Evolutionary conservation across 2,888 invertebrate genomes (phyloP), one percentile per base, ranked within the genome.

Genomic region (Drosophila imparisetae): DNA sequence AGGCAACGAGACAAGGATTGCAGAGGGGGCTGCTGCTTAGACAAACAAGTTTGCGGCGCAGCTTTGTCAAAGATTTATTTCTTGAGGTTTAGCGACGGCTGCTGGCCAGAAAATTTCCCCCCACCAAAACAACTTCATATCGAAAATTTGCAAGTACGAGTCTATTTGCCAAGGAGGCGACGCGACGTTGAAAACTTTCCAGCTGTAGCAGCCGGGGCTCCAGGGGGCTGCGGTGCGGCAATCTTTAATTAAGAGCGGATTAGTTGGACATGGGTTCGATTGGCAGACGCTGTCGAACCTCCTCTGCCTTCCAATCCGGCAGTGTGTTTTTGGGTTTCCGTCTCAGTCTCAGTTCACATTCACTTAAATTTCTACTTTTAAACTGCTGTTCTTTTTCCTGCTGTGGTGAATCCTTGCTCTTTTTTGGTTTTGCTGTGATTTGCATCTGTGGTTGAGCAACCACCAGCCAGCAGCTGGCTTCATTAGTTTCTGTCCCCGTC

Each of bases 191-290:
- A n/a, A 72, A 72, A 78, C 54, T 78, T 80, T 76, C 50, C 13
- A 30, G 13, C 73, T n/a, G 15, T 4, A 18, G 6, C 34, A 4
- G 29, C 21, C 32, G 24, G 50, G 13, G 65, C 2, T 36, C 52
- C 52, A 52, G n/a, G 27, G 18, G 32, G 42, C 15, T 21, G 52
- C 30, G 36, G 50, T 48, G 60, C 74, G 83, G 89, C 85, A 88
- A 90, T 89, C 92, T 92, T 92, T 92, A 92, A 92, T 92, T 92
- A 92, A 92, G 92, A 91, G 83, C 89, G 90, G 92, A 92, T 92
- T 90, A 91, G 89, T 91, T 90, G 91, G 90, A 91, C 91, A 91
- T 82, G 91, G 88, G 88, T 88, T 89, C 87, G 89, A 90, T 87
- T 81, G 72, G 80, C 76, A 78, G 81, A 74, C 74, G 65, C 60